phyloP scores from a whole-genome alignment of 2,888 invertebrate genomes.

The Hypomecis punctinalis region DNA sequence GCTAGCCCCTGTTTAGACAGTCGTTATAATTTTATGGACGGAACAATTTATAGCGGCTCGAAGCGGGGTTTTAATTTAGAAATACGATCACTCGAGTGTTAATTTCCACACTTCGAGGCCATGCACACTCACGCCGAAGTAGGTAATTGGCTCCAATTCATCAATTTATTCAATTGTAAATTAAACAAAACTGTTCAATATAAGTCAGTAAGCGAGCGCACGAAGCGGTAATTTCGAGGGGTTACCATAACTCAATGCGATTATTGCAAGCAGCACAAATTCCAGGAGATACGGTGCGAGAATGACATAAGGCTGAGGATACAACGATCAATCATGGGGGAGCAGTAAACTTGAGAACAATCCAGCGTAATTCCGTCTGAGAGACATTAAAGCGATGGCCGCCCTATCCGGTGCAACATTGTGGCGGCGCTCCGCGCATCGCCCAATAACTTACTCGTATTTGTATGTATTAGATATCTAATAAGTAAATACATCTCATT shows the following conservation, averaged over 20 bases:
- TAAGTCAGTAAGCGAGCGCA: slow-evolving; percentile 38
- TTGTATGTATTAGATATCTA: slow-evolving; percentile 13
- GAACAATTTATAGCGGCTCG: slow-evolving; percentile 75
- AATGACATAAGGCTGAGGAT: slow-evolving; percentile 83
- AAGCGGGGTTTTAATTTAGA: slow-evolving; percentile 77
- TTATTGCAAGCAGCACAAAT: slow-evolving; percentile 79
- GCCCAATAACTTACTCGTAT: slow-evolving; percentile 48
- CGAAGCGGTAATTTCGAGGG: slow-evolving; percentile 64
- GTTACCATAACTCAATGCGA: slow-evolving; percentile 78
- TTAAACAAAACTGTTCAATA: slow-evolving; percentile 33
- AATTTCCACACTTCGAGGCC: slow-evolving; percentile 69
- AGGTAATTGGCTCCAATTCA: slow-evolving; percentile 33
- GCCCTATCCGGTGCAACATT: slow-evolving; percentile 85
- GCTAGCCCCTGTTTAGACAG: slow-evolving; percentile 81
- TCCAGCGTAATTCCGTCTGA: slow-evolving; percentile 84
- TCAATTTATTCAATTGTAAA: slow-evolving; percentile 35
- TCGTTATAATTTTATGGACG: slow-evolving; percentile 79
- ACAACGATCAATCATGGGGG: slow-evolving; percentile 83
- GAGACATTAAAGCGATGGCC: slow-evolving; percentile 83
- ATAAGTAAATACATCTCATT: slow-evolving; percentile 10
- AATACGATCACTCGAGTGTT: slow-evolving; percentile 75
- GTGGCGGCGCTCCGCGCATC: slow-evolving; percentile 60
- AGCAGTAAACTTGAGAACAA: slow-evolving; percentile 84
- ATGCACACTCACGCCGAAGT: slow-evolving; percentile 35
- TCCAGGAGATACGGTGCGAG: slow-evolving; percentile 78